Percentiles rank a stretch among this genome's conserved stretches.
Conservation (phyloP, 37 sponge, comb jelly and placozoan genomes). For the Geodia barretti region DNA sequence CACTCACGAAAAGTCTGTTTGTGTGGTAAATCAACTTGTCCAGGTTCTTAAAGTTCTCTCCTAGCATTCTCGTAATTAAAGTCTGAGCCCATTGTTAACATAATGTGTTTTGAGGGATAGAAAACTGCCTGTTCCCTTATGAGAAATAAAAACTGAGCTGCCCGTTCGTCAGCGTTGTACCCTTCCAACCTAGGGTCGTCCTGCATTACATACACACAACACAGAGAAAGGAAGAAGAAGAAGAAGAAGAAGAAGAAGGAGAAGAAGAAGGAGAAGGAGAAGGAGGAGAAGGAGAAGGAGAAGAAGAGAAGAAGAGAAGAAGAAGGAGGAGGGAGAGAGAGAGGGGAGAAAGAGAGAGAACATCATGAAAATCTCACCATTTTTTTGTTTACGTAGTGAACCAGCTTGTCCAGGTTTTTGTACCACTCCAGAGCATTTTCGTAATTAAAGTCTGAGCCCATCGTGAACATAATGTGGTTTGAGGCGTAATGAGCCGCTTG, state of each 20-base stretch:
- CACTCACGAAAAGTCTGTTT: constrained; percentile 27
- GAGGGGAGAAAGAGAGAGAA: too few relatives aligned
- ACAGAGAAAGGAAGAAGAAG: too few relatives aligned
- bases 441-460: constrained; percentile 94
- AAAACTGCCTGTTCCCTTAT: constrained; percentile 34
- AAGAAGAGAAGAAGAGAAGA: not conserved
- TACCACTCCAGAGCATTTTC: constrained; percentile 78
- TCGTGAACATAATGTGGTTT: constrained; percentile 94
- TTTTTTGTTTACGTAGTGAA: constrained; percentile 73
- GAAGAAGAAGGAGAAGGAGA: not conserved
- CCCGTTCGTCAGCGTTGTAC: constrained; percentile 72
- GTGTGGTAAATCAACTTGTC: constrained; percentile 92
- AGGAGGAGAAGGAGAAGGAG: not conserved
- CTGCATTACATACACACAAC: constrained; percentile 22
- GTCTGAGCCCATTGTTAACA: constrained; percentile 96
- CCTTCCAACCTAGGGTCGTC: constrained; percentile 79
- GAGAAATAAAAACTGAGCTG: constrained; percentile 44
- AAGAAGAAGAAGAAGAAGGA: too few relatives aligned
- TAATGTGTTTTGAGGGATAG: constrained; percentile 82
- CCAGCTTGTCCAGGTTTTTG: constrained; percentile 93
- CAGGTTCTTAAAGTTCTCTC: constrained; percentile 82
- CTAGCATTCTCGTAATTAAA: constrained; percentile 88
- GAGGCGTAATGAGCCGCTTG: constrained; percentile 61
- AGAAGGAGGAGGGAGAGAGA: not conserved
- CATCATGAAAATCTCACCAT: not conserved